Conservation (phyloP, 2,888 invertebrate species). For the Oeneis ivallda region DNA sequence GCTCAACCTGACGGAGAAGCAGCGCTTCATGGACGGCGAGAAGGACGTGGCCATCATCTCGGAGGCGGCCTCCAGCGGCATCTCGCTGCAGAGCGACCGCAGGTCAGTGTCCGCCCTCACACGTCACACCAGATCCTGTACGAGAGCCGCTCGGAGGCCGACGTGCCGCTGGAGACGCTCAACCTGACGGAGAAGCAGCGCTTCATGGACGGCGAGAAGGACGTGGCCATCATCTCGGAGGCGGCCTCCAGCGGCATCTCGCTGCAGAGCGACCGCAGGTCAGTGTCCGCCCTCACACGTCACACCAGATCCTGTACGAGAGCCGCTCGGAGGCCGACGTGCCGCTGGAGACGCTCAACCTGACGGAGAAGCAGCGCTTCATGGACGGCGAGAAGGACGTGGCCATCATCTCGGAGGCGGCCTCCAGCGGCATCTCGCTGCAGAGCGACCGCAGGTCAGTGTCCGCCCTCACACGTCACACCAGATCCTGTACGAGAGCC, state of each 20-base stretch:
- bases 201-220: slow-evolving; percentile 99
- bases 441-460: slow-evolving; percentile 92
- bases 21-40: slow-evolving; percentile 98
- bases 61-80: slow-evolving; percentile 99
- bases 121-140: slow-evolving; percentile 94
- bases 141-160: slow-evolving; percentile 96
- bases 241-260: slow-evolving; percentile 99
- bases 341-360: slow-evolving; percentile 97
- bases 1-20: slow-evolving; percentile 95
- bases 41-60: slow-evolving; percentile 99
- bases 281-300: too few relatives aligned
- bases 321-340: slow-evolving; percentile 97
- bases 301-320: slow-evolving; percentile 95
- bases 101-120: slow-evolving; percentile 55
- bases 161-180: slow-evolving; percentile 97
- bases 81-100: slow-evolving; percentile 97
- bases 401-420: slow-evolving; percentile 99
- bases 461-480: too few relatives aligned
- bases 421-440: slow-evolving; percentile 97
- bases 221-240: slow-evolving; percentile 99
- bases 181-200: slow-evolving; percentile 95
- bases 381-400: slow-evolving; percentile 99
- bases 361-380: slow-evolving; percentile 94
- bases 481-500: slow-evolving; percentile 95
- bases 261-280: slow-evolving; percentile 94